Conservation (phyloP, 2,888 invertebrate genomes). For the Brachycybe producta region DNA sequence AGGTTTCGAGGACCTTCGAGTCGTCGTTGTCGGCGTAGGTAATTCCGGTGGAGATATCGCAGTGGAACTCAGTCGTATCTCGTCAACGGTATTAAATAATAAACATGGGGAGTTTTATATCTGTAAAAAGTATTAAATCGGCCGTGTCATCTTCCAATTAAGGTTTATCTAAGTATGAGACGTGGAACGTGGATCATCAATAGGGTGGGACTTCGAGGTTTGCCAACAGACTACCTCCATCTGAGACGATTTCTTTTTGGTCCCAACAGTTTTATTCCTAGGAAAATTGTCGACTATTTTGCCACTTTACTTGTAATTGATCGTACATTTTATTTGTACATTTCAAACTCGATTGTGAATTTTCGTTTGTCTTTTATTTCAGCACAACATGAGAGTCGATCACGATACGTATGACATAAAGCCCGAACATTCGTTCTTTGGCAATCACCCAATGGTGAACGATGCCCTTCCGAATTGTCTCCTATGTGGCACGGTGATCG, state of each 20-base stretch:
- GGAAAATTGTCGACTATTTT: not conserved
- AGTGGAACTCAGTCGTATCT: constrained; percentile 31
- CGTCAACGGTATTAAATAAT: constrained; percentile 7
- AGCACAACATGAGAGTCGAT: constrained; percentile 28
- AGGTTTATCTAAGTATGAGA: constrained; percentile 34
- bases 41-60: constrained; percentile 39
- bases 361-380: not conserved
- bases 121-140: not conserved
- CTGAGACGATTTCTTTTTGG: constrained; percentile 8
- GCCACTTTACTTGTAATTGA: not conserved
- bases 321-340: not conserved
- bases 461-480: constrained; percentile 35
- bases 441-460: constrained; percentile 26
- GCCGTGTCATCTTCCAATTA: not conserved
- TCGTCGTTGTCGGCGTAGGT: constrained; percentile 37
- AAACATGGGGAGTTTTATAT: not conserved
- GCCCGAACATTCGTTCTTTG: constrained; percentile 26
- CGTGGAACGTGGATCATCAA: constrained; percentile 39
- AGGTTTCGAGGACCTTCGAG: constrained; percentile 32
- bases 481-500: constrained; percentile 28
- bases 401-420: constrained; percentile 32
- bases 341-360: not conserved
- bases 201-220: constrained; percentile 26
- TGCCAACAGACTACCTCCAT: constrained; percentile 24
- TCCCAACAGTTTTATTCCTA: not conserved